Conservation (phyloP, 2,797 vertebrate genomes). For the Denticeps clupeoides region DNA sequence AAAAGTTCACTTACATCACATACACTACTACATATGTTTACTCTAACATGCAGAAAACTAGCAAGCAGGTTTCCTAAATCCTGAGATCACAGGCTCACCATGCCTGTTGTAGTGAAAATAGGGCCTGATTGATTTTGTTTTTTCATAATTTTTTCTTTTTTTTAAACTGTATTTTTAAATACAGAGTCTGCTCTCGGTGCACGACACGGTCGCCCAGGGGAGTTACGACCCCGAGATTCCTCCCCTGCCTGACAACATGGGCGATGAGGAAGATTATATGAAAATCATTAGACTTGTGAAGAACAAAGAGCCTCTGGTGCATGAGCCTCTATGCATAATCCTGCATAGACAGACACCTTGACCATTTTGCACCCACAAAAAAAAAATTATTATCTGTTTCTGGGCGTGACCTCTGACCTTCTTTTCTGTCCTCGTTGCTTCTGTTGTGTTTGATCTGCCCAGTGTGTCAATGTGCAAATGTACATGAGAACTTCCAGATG, state of each 20-base stretch:
- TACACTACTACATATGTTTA: too few species aligned
- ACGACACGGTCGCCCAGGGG: slow-evolving; percentile 83
- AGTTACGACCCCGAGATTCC: slow-evolving; percentile 84
- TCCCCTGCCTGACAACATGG: slow-evolving; percentile 81
- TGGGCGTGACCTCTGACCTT: slow-evolving; percentile 2
- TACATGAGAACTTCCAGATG: too few species aligned
- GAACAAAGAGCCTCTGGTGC: slow-evolving; percentile 83
- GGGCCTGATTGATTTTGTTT: too few species aligned
- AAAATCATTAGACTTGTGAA: slow-evolving; percentile 93
- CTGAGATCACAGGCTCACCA: too few species aligned
- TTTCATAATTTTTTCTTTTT: too few species aligned
- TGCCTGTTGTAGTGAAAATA: too few species aligned
- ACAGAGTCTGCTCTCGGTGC: slow-evolving; percentile 82
- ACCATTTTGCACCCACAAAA: too few species aligned
- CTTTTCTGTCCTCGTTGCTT: slow-evolving; percentile 1
- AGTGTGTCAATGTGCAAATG: neutral
- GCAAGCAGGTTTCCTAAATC: too few species aligned
- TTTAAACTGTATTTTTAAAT: too few species aligned
- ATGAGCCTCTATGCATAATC: slow-evolving; percentile 24
- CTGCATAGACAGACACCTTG: too few species aligned
- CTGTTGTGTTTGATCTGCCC: slow-evolving; percentile 15
- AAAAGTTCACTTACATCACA: too few species aligned
- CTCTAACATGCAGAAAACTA: too few species aligned
- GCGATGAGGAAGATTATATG: slow-evolving; percentile 88
- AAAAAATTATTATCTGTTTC: neutral